Base-by-base conservation (phyloP, 2,113 vertebrate species). In the Glareola pratincola region DNA sequence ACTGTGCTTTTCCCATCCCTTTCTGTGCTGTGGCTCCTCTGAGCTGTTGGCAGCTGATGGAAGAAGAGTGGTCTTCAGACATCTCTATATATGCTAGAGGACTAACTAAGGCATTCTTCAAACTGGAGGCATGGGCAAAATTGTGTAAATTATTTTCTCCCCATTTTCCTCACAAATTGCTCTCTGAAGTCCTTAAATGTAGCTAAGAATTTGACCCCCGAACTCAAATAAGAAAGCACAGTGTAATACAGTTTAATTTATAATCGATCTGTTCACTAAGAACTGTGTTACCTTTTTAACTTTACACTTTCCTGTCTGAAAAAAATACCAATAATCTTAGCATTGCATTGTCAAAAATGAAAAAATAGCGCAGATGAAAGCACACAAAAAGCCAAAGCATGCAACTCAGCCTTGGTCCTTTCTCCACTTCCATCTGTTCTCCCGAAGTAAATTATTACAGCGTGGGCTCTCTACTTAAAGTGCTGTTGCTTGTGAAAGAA, bases 401-500 rank as follows among this genome's bases (percentile, higher is more conserved):
- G 60, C 50, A 76, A 73, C 69, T 67, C 66, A 69, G 54, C 69
- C 54, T 95, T 94, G 85, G 95, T 85, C 69, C 62, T 95, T 66
- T 93, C 47, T 66, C 26, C 67, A 57, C 51, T 74, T 90, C 90
- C 86, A 94, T 97, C 67, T 92, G 85, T 95, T 94, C 92, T 94
- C 77, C 51, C 39, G 32, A 91, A 95, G 93, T 88, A 90, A 97
- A 93, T 96, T 95, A 86, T 97, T 97, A 80, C 78, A n/a, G 24
- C 88, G 67, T 92, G 94, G 94, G 74, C 79, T 97, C 74, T 92
- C 91, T 90, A 80, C 93, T 95, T 94, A 84, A 94, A 95, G 88
- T 94, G 75, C 51, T 86, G 64, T 41, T 85, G 47, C 95, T 92
- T 39, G 78, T 96, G 91, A 92, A 91, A 91, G 90, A 96, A 97